phyloP scores from a whole-genome alignment of 2,797 vertebrate species.

The Pseudochirops corinnae region DNA sequence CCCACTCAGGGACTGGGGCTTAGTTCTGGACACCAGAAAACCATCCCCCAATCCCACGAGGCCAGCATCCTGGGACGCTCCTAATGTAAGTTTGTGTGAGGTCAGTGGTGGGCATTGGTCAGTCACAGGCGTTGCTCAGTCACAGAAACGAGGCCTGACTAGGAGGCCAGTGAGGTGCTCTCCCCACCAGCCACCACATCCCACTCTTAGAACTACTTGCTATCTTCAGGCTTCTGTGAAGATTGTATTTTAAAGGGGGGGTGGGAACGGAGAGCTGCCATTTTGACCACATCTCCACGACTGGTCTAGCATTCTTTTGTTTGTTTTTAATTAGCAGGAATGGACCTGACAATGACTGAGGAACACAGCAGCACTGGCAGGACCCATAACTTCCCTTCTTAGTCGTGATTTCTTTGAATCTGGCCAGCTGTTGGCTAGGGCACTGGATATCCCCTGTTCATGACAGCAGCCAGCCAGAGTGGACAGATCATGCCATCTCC shows the following conservation, averaged over 20 bases:
- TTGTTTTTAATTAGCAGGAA: not conserved
- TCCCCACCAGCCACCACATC: not conserved
- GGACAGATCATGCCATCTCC: conserved; percentile 49
- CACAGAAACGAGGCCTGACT: not conserved
- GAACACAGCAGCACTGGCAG: conserved; percentile 22
- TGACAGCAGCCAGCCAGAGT: not conserved
- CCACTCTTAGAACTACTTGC: not conserved
- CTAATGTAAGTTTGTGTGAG: not conserved
- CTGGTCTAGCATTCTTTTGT: not conserved
- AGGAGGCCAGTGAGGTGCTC: no score
- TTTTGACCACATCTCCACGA: not conserved
- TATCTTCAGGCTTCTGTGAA: not conserved
- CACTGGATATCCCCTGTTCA: conserved; percentile 53
- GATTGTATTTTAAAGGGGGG: conserved; percentile 37
- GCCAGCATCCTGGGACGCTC: not conserved
- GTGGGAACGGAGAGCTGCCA: not conserved
- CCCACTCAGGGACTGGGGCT: conserved; percentile 24
- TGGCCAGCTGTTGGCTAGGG: not conserved
- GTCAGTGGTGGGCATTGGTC: no score
- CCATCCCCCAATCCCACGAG: not conserved
- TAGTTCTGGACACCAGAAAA: conserved; percentile 50
- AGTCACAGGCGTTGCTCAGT: not conserved
- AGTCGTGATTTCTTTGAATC: not conserved
- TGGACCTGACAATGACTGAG: conserved; percentile 22
- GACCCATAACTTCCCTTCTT: not conserved